These are phyloP conservation scores for Cricetomys ansorgei DNA, from an alignment of 2,113 vertebrate species.

Conservation along the genomic window DNA sequence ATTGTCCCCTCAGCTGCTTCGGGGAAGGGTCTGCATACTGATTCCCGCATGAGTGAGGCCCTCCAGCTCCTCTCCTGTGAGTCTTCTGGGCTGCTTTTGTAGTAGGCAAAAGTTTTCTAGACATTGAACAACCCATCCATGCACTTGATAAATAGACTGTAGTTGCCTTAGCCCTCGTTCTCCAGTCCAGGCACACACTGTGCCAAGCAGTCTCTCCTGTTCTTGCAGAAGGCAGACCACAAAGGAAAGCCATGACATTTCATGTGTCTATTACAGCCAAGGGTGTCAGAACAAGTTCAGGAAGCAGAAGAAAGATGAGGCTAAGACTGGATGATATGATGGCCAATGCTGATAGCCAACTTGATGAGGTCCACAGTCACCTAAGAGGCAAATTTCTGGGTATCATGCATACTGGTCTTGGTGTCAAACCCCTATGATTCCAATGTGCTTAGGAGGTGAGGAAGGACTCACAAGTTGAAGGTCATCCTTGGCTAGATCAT, in stretches of 20 bases:
- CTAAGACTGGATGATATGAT: too few species aligned
- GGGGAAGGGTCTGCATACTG: rapidly evolving
- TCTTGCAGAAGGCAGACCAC: background rate
- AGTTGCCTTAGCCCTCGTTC: background rate
- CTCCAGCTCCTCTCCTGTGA: background rate
- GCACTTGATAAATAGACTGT: background rate
- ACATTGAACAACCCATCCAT: background rate
- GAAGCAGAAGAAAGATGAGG: background rate
- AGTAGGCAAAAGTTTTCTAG: background rate
- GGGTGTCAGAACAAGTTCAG: background rate
- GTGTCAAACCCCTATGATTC: background rate
- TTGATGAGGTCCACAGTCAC: background rate
- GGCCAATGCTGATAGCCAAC: background rate
- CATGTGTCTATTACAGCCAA: background rate
- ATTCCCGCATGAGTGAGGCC: background rate
- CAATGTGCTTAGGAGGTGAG: background rate
- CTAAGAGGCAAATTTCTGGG: background rate
- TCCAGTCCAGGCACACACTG: background rate
- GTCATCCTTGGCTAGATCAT: background rate
- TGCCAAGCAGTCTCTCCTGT: background rate
- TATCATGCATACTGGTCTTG: background rate
- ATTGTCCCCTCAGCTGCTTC: background rate
- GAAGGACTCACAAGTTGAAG: background rate
- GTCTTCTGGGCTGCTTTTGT: background rate
- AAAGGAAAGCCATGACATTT: background rate